Evolutionary conservation across 2,797 vertebrate genomes (phyloP), one percentile per base, ranked within the genome.

Genomic region (Pteronotus mesoamericanus): DNA sequence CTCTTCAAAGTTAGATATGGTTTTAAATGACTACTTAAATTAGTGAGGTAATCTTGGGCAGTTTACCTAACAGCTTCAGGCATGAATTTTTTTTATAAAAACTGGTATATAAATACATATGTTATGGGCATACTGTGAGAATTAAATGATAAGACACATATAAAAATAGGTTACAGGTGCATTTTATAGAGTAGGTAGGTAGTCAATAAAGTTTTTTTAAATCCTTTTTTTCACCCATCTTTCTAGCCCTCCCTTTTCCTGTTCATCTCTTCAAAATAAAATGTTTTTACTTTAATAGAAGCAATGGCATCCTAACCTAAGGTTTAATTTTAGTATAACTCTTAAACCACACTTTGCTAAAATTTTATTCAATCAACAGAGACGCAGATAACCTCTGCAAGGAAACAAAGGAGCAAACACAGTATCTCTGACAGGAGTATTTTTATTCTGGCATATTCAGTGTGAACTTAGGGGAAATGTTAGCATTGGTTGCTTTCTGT

Each of bases 391-490:
- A 86, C 29, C 46, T 94, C 32, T 37, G 12, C 32, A 90, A 69
- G 32, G 88, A 92, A 94, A 96, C 24, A 82, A 89, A 94, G 34
- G 29, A 46, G 9, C 39, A 87, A 75, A 93, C 5, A 61, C 83
- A 92, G 48, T 87, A 32, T 74, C 57, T 84, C n/a, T 82, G 34
- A 82, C n/a, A n/a, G 4, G 53, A 79, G 34, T 39, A 37, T 89
- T 86, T 91, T 64, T 42, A 55, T n/a, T 34, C 68, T 68, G 53
- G 22, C 11, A 34, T 37, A 34, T 71, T 75, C 75, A 19, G 6
- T 68, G 57, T 88, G 85, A 92, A 39, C 1, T n/a, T 44, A 44
- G 55, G 39, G 57, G 37, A 74, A 72, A 92, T 79, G 84, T 79
- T 89, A 68, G 74, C 42, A 0, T 66, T 71, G 39, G 64, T 39